Evolutionary conservation across 2,888 invertebrate genomes (phyloP), one percentile per base, ranked within the genome.

Genomic region (Salticus scenicus): DNA sequence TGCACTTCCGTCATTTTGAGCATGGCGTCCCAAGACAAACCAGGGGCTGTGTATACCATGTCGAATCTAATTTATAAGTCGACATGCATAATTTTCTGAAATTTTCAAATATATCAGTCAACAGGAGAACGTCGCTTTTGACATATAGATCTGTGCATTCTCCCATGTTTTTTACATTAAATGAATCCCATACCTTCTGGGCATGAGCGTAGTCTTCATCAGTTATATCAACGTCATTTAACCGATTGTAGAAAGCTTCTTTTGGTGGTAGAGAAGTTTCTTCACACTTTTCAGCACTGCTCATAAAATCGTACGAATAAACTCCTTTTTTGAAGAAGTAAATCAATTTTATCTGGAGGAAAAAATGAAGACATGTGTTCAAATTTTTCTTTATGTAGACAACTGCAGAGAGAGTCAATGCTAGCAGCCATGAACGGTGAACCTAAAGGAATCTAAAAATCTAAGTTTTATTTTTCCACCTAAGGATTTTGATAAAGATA

Each of bases 21-120:
- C 87, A 88, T 88, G 12, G 90, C 90, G 87, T 90, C 89, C 90
- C 90, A 91, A 31, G 89, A 87, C 31, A 90, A 82, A 17, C 89
- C 89, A 8, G 90, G 90, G 63, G 87, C 75, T 12, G 89, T 89
- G 70, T 81, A n/a, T 5, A 69, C n/a, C 1, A 77, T 30, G 20
- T 77, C 51, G 14, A 14, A 12, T 20, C 17, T 12, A 51, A 69
- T 69, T 14, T 47, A n/a, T n/a, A n/a, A n/a, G n/a, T n/a, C n/a
- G n/a, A n/a, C n/a, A n/a, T n/a, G 33, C 88, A 88, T 20, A 88
- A 69, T 14, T 82, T 63, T 57, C 89, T 66, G 81, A 90, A 90
- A 27, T 75, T 86, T 76, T 90, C 88, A 83, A 90, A 89, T 0
- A 89, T 88, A 74, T 89, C 88, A n/a, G n/a, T n/a, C 14, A 90